Percentiles rank a stretch among this genome's conserved stretches.
Evolutionary conservation across 2,113 vertebrate genomes (phyloP).

Genomic region (Amblyornis subalaris): DNA sequence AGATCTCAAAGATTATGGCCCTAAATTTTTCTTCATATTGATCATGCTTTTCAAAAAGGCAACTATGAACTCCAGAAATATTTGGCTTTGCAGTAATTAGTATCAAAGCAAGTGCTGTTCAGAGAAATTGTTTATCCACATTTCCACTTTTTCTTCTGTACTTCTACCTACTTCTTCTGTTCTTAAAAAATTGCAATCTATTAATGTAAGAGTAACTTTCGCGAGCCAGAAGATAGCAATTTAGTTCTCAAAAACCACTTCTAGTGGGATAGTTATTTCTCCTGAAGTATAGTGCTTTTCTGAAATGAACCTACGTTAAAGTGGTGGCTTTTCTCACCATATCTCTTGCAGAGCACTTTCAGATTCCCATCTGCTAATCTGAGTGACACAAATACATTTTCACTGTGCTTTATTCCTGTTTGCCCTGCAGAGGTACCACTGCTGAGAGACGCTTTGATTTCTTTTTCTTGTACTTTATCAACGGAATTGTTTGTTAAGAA

Average conservation of each 20-base stretch:
- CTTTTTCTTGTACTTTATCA: slow-evolving; percentile 19
- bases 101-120: neutral
- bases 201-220: neutral
- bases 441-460: neutral
- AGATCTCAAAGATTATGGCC: neutral
- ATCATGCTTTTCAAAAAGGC: neutral
- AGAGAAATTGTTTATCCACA: fast-evolving
- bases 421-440: slow-evolving; percentile 27
- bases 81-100: neutral
- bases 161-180: neutral
- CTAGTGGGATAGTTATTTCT: neutral
- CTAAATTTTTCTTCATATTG: neutral
- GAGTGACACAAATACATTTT: slow-evolving; percentile 24
- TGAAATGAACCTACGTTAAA: neutral
- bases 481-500: slow-evolving; percentile 39
- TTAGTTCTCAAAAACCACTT: neutral
- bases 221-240: neutral
- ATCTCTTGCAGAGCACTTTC: neutral
- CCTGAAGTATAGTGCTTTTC: neutral
- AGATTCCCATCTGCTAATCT: slow-evolving; percentile 25
- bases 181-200: neutral
- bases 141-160: neutral
- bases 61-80: neutral
- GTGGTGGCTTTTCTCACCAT: neutral
- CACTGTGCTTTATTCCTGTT: slow-evolving; percentile 16